A percentile compares a stretch with the other conserved stretches of the same genome.
These are phyloP conservation scores for Carcina quercana DNA, from an alignment of 2,888 invertebrate species.

Conservation along the genomic window DNA sequence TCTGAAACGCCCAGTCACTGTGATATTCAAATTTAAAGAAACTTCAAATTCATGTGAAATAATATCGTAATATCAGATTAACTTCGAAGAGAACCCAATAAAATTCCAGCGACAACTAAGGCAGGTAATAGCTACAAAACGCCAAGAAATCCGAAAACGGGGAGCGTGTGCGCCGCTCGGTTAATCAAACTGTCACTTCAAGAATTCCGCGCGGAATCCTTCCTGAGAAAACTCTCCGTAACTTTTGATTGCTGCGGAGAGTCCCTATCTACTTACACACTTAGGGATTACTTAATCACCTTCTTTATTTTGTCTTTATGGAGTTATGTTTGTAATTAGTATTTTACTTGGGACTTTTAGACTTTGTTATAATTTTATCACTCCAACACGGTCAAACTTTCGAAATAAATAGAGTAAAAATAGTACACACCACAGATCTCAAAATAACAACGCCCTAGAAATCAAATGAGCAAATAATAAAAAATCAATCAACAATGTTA, in stretches of 20 bases:
- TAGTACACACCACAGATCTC: not conserved
- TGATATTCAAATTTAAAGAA: not conserved
- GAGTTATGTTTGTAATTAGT: too few species aligned
- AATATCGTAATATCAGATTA: not conserved
- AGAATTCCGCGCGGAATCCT: slow-evolving; percentile 71
- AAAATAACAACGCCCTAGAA: too few species aligned
- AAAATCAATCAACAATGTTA: too few species aligned
- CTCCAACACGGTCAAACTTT: too few species aligned
- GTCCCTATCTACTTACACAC: slow-evolving; percentile 58
- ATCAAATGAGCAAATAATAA: too few species aligned
- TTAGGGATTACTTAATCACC: slow-evolving; percentile 63
- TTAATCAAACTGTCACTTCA: slow-evolving; percentile 75
- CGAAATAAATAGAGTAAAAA: slow-evolving; percentile 18
- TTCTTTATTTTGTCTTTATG: slow-evolving; percentile 34
- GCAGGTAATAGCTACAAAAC: slow-evolving; percentile 51
- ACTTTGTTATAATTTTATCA: too few species aligned
- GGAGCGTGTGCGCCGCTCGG: slow-evolving; percentile 67
- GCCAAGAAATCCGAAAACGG: slow-evolving; percentile 58
- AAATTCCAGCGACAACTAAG: slow-evolving; percentile 37
- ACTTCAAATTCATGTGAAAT: not conserved
- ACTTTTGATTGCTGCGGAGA: slow-evolving; percentile 68
- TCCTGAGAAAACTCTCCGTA: slow-evolving; percentile 63
- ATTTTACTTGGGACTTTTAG: too few species aligned
- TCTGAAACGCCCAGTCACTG: not conserved
- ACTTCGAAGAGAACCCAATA: slow-evolving; percentile 14